Percentiles rank a stretch among this genome's conserved stretches.
These are phyloP conservation scores for Acleris holmiana DNA, from an alignment of 2,888 invertebrate genomes.

Conservation along the genomic window DNA sequence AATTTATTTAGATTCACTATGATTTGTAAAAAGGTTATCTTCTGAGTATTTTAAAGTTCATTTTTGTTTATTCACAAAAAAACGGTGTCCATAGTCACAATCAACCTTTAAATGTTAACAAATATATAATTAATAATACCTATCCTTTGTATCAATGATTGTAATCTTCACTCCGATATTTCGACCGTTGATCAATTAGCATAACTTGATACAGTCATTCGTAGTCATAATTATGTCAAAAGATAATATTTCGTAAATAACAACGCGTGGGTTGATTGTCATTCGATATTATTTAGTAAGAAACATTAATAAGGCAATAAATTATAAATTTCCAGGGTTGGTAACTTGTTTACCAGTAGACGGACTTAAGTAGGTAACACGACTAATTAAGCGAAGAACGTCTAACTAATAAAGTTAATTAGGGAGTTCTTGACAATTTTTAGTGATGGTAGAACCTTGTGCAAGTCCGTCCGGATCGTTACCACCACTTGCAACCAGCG, in stretches of 20 bases:
- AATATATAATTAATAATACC: constrained; percentile 3
- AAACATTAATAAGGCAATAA: not conserved
- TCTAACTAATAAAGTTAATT: too few species aligned
- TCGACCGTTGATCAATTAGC: constrained; percentile 13
- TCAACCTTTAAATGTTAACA: constrained; percentile 21
- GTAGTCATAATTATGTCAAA: constrained; percentile 12
- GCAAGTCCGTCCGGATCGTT: too few species aligned
- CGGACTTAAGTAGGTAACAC: not conserved
- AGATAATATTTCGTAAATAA: constrained; percentile 24
- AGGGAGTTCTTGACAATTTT: too few species aligned
- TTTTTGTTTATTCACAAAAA: not conserved
- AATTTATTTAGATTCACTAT: too few species aligned
- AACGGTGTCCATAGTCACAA: not conserved
- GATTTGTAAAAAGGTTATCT: too few species aligned
- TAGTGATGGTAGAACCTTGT: too few species aligned
- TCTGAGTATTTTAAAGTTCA: too few species aligned
- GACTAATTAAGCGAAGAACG: too few species aligned
- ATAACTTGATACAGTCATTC: constrained; percentile 16
- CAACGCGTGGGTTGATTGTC: constrained; percentile 19
- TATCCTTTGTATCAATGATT: not conserved
- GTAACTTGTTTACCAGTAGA: not conserved
- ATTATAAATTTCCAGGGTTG: not conserved
- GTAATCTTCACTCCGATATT: not conserved
- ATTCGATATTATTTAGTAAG: constrained; percentile 1
- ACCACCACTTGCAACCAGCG: too few species aligned